A percentile compares a stretch with the other conserved stretches of the same genome.
Conservation (phyloP, 1,140 invertebrate genomes). For the Hyles vespertilio region DNA sequence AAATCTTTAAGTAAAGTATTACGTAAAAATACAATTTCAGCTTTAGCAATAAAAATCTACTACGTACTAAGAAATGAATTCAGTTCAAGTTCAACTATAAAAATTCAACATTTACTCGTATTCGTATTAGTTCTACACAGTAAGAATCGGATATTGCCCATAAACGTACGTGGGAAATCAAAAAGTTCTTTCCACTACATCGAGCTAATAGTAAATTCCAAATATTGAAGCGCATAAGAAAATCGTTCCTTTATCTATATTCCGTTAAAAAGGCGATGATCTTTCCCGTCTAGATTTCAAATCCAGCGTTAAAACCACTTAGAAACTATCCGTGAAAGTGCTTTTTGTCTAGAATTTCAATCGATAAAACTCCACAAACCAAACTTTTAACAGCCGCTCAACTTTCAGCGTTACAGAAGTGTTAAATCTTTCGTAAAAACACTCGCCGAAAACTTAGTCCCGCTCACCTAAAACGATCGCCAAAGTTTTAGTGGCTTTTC, state of each 20-base stretch:
- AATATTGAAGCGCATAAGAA: not conserved
- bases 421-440: conserved; percentile 10
- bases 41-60: no score
- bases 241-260: not conserved
- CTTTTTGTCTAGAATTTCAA: not conserved
- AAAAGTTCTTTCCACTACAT: not conserved
- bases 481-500: conserved; percentile 99
- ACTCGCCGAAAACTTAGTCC: conserved; percentile 1
- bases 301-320: no score
- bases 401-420: conserved; percentile 7
- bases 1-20: no score
- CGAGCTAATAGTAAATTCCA: not conserved
- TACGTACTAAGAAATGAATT: no score
- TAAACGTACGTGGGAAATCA: not conserved
- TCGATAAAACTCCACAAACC: conserved; percentile 6
- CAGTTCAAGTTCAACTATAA: no score
- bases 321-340: no score
- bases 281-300: no score
- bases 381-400: conserved; percentile 9
- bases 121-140: not conserved
- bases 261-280: no score
- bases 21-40: no score
- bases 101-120: no score
- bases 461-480: conserved; percentile 96
- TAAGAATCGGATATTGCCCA: not conserved